Conservation (phyloP, 2,888 invertebrate species). For the Chironomus tentans region DNA sequence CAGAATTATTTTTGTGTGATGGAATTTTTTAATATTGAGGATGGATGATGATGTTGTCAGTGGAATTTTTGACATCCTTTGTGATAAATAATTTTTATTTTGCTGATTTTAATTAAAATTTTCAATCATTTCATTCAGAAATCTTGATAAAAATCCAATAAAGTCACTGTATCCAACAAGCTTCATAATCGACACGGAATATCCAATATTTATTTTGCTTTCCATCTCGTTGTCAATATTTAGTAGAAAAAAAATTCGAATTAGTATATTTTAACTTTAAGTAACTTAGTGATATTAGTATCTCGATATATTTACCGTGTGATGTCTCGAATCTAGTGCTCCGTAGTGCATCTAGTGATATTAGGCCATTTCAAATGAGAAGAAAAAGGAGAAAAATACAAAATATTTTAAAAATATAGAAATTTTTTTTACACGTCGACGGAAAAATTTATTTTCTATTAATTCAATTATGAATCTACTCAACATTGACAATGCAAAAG, state of each 20-base stretch:
- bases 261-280: not conserved
- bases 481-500: slow-evolving; percentile 18
- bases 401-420: not conserved
- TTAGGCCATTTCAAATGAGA: not conserved
- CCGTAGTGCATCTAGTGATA: not conserved
- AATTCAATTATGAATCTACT: slow-evolving; percentile 11
- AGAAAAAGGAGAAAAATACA: not conserved
- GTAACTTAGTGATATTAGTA: not conserved
- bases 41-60: not conserved
- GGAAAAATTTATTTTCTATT: not conserved
- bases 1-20: not conserved
- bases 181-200: not conserved
- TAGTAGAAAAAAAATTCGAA: not conserved
- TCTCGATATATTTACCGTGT: not conserved
- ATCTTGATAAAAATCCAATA: not conserved
- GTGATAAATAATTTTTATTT: not conserved
- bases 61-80: not conserved
- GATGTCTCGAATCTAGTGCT: not conserved
- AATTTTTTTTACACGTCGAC: not conserved
- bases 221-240: not conserved
- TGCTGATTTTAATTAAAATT: not conserved
- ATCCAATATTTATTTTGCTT: not conserved
- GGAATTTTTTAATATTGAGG: not conserved
- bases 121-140: not conserved
- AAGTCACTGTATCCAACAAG: not conserved